Conservation (phyloP, 1,140 invertebrate genomes). For the Hylyphantes graminicola region DNA sequence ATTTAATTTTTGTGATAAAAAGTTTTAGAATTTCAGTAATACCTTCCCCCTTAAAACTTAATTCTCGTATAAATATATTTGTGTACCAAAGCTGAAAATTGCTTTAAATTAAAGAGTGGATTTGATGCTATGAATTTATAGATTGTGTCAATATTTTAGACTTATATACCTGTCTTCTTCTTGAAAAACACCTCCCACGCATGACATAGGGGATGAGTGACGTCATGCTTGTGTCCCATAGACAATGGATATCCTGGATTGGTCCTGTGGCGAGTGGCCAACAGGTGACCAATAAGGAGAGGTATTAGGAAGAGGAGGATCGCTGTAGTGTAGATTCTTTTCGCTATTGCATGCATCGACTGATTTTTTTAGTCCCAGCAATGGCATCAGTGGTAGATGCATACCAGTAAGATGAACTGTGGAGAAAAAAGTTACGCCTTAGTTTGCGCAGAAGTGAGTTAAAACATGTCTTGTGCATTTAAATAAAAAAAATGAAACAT, state of each 20-base stretch:
- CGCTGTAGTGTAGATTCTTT: background rate
- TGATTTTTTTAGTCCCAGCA: slow-evolving; percentile 8
- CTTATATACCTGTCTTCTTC: background rate
- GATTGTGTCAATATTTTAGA: background rate
- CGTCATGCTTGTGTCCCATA: slow-evolving; percentile 4
- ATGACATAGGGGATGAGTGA: background rate
- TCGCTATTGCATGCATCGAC: slow-evolving; percentile 32
- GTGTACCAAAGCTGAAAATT: no score
- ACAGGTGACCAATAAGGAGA: slow-evolving; percentile 11
- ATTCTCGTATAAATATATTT: no score
- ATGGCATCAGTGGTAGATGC: background rate
- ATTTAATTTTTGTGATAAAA: no score
- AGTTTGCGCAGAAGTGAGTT: no score
- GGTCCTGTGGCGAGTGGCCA: background rate
- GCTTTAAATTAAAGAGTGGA: no score
- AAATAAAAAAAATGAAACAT: no score
- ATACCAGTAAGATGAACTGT: no score
- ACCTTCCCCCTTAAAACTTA: no score
- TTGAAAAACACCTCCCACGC: background rate
- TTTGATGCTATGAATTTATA: no score
- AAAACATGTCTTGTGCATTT: no score
- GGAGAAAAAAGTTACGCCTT: no score
- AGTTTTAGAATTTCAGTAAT: no score
- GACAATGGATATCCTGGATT: background rate
- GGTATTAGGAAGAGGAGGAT: background rate